Evolutionary conservation across 2,888 invertebrate genomes (phyloP).

Genomic region (Tinea pellionella): DNA sequence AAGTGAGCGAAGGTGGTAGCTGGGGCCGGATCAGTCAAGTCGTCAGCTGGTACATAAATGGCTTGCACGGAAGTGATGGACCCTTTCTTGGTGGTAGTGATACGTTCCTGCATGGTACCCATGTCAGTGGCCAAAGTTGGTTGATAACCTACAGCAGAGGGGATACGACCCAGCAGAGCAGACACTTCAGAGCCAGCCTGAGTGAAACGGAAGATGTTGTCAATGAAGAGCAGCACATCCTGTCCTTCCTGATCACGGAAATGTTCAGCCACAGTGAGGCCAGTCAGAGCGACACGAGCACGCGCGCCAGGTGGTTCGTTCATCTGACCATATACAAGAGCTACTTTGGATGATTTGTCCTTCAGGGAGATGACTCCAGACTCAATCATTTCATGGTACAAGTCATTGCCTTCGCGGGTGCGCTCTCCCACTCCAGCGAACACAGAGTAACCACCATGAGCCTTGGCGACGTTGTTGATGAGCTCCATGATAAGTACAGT

Average conservation of each 20-base stretch:
- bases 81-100: constrained; percentile 89
- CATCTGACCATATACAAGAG: constrained; percentile 96
- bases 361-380: constrained; percentile 91
- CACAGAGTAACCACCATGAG: constrained; percentile 96
- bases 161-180: constrained; percentile 94
- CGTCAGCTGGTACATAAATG: constrained; percentile 92
- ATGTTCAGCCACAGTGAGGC: constrained; percentile 93
- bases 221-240: constrained; percentile 94
- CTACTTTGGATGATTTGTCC: constrained; percentile 91
- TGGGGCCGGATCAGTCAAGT: constrained; percentile 95
- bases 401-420: constrained; percentile 95
- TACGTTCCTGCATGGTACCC: constrained; percentile 98
- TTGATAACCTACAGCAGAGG: constrained; percentile 96
- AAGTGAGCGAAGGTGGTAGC: constrained; percentile 96
- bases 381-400: constrained; percentile 97
- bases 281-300: constrained; percentile 93
- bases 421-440: constrained; percentile 96
- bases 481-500: constrained; percentile 97
- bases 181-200: constrained; percentile 93
- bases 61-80: constrained; percentile 91
- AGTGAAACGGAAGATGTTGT: constrained; percentile 96
- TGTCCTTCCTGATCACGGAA: constrained; percentile 96
- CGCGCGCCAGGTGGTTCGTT: constrained; percentile 97
- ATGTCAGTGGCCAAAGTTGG: constrained; percentile 96
- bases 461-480: constrained; percentile 96